Evolutionary conservation across 2,888 invertebrate genomes (phyloP).

Genomic region (Eilema sororculum): DNA sequence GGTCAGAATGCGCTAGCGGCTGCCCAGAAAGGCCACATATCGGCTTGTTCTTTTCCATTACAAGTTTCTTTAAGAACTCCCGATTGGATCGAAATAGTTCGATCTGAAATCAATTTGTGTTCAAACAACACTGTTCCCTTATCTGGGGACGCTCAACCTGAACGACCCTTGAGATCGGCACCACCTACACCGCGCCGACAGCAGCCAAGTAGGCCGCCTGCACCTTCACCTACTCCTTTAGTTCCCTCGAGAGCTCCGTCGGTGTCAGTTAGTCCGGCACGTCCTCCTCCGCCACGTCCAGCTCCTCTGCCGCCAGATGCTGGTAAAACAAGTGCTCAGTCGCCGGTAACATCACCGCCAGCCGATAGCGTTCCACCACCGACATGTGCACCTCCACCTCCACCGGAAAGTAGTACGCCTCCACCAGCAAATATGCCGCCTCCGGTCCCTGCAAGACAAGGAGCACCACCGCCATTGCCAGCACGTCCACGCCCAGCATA

Average conservation of each 20-base stretch:
- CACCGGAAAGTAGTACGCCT: constrained; percentile 69
- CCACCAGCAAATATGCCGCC: constrained; percentile 74
- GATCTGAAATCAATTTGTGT: constrained; percentile 94
- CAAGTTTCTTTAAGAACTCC: constrained; percentile 93
- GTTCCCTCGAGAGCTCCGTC: constrained; percentile 79
- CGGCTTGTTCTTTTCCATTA: constrained; percentile 89
- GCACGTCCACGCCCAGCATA: constrained; percentile 85
- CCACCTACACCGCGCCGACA: constrained; percentile 84
- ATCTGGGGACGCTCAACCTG: constrained; percentile 79
- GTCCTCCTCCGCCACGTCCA: constrained; percentile 88
- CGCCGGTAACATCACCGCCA: constrained; percentile 82
- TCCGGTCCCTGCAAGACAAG: constrained; percentile 86
- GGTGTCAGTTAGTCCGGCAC: constrained; percentile 80
- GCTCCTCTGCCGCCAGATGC: constrained; percentile 85
- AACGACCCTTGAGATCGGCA: constrained; percentile 77
- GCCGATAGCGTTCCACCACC: constrained; percentile 89
- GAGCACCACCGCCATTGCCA: constrained; percentile 89
- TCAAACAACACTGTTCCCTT: constrained; percentile 94
- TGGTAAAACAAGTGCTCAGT: constrained; percentile 66
- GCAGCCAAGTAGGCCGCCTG: constrained; percentile 88
- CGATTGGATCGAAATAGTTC: constrained; percentile 94
- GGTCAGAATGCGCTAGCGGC: constrained; percentile 95
- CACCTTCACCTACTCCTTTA: constrained; percentile 85
- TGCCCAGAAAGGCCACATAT: constrained; percentile 84
- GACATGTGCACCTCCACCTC: constrained; percentile 88